Evolutionary conservation across 2,797 vertebrate genomes (phyloP).

Genomic region (Diglossa cyanea): DNA sequence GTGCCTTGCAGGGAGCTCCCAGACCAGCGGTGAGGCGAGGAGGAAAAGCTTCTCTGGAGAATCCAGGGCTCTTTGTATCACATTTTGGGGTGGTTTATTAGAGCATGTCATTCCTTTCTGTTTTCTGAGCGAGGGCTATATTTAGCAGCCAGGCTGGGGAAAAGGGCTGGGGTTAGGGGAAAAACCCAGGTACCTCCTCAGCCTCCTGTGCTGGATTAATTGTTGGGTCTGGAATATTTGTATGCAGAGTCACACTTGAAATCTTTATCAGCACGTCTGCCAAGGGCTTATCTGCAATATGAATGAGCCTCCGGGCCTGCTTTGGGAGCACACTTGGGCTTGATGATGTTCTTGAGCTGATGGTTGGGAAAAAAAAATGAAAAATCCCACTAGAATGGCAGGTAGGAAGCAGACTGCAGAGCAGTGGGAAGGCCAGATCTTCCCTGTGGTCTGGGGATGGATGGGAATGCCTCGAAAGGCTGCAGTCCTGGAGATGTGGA

Average conservation of each 20-base stretch:
- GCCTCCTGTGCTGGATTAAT: not conserved
- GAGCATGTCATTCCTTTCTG: not conserved
- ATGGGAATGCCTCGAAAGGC: not conserved
- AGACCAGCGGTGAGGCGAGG: not conserved
- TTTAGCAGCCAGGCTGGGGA: not conserved
- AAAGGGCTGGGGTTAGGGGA: not conserved
- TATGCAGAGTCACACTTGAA: slow-evolving; percentile 45
- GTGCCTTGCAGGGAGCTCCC: not conserved
- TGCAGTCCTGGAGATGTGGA: not conserved
- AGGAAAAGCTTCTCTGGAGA: not conserved
- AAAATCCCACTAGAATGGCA: not conserved
- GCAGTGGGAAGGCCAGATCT: not conserved
- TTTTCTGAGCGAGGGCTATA: not conserved
- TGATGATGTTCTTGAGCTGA: slow-evolving; percentile 1
- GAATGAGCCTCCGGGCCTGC: slow-evolving; percentile 35
- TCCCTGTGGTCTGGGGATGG: not conserved
- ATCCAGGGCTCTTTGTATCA: not conserved
- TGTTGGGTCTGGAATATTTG: not conserved
- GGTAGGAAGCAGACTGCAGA: slow-evolving; percentile 7
- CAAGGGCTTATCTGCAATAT: slow-evolving; percentile 22
- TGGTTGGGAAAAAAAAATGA: not conserved
- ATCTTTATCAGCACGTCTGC: slow-evolving; percentile 29
- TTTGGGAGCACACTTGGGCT: not conserved
- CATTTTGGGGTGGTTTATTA: not conserved
- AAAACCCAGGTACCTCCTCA: not conserved